Conservation (phyloP, 2,888 invertebrate genomes). For the Tetragonula carbonaria region DNA sequence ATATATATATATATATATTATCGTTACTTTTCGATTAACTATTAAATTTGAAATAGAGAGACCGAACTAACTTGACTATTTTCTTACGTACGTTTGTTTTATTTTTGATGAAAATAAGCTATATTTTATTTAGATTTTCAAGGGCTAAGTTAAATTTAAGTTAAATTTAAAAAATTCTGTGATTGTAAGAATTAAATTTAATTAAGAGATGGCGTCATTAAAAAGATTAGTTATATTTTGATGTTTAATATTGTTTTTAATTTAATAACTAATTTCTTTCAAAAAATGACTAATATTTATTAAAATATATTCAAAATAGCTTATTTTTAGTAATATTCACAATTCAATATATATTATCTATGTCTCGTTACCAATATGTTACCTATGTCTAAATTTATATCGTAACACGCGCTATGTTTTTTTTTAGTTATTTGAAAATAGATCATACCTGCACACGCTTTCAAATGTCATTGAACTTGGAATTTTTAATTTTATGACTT, state of each 20-base stretch:
- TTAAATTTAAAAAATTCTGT: not conserved
- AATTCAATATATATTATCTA: not conserved
- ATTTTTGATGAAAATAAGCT: not conserved
- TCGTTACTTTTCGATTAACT: not conserved
- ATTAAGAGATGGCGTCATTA: not conserved
- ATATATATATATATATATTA: no score
- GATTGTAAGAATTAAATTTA: not conserved
- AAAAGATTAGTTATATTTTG: not conserved
- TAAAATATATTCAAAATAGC: not conserved
- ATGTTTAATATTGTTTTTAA: no score
- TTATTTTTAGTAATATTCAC: not conserved
- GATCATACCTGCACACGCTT: not conserved
- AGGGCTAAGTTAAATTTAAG: not conserved
- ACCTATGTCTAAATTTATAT: not conserved
- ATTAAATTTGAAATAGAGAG: not conserved
- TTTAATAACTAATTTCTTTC: not conserved
- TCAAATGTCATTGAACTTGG: not conserved
- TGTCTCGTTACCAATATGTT: not conserved
- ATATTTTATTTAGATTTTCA: conserved; percentile 1
- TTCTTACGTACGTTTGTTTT: not conserved
- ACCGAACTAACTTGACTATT: not conserved
- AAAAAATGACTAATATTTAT: not conserved
- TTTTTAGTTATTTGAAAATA: not conserved
- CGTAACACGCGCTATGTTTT: not conserved
- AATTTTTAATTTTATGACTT: not conserved